Percentiles rank a stretch among this genome's conserved stretches.
Evolutionary conservation across 2,888 invertebrate genomes (phyloP).

Genomic region (Argyresthia albistria): DNA sequence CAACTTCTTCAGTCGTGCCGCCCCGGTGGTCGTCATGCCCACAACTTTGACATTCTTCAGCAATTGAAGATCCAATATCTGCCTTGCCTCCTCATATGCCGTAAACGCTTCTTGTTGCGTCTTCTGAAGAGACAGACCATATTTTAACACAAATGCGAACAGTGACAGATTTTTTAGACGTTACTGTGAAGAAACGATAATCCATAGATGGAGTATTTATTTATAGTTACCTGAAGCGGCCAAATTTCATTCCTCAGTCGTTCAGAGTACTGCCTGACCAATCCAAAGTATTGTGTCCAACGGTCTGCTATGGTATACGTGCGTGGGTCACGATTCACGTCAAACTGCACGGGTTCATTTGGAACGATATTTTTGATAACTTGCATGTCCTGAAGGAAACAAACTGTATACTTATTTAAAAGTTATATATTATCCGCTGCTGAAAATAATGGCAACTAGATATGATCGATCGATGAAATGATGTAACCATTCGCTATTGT

Average conservation of each 20-base stretch:
- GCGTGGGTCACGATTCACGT: slow-evolving; percentile 15
- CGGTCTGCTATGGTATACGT: slow-evolving; percentile 23
- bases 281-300: slow-evolving; percentile 45
- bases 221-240: slow-evolving; percentile 26
- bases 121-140: slow-evolving; percentile 19
- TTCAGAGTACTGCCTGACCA: slow-evolving; percentile 22
- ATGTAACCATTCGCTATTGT: too few relatives aligned
- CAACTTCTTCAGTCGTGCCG: slow-evolving; percentile 76
- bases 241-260: slow-evolving; percentile 19
- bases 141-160: background rate
- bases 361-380: slow-evolving; percentile 7
- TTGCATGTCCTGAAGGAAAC: slow-evolving; percentile 26
- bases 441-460: too few relatives aligned
- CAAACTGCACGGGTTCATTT: background rate
- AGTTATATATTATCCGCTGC: too few relatives aligned
- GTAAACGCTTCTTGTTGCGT: slow-evolving; percentile 15
- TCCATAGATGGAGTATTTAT: too few relatives aligned
- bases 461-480: too few relatives aligned
- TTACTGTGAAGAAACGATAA: too few relatives aligned
- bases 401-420: background rate
- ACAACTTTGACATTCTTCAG: slow-evolving; percentile 68
- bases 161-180: too few relatives aligned
- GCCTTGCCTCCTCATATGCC: slow-evolving; percentile 59
- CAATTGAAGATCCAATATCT: slow-evolving; percentile 68
- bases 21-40: slow-evolving; percentile 86